Percentiles rank a stretch among this genome's conserved stretches.
Evolutionary conservation across 2,888 invertebrate genomes (phyloP).

Genomic region (Linyphia triangularis): DNA sequence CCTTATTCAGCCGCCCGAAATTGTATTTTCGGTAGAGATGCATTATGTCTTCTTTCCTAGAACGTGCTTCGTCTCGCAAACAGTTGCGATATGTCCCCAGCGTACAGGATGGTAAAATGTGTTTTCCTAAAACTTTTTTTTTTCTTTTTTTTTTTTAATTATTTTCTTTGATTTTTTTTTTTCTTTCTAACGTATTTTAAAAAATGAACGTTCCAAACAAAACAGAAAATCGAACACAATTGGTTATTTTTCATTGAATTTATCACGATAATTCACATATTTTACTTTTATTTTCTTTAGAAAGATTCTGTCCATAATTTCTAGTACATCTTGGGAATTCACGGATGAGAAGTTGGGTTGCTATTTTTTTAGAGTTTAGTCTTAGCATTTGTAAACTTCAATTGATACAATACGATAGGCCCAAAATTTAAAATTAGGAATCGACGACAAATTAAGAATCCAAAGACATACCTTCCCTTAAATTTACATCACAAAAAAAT

Average conservation of each 20-base stretch:
- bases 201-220: neutral
- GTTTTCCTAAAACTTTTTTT: neutral
- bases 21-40: conserved; percentile 49
- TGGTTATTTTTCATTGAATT: neutral
- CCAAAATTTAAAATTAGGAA: too few species aligned
- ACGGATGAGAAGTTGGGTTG: too few species aligned
- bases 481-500: too few species aligned
- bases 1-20: conserved; percentile 38
- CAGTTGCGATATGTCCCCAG: conserved; percentile 19
- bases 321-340: too few species aligned
- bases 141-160: neutral
- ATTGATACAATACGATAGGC: too few species aligned
- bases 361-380: too few species aligned
- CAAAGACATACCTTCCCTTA: too few species aligned
- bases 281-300: too few species aligned
- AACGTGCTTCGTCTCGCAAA: conserved; percentile 47
- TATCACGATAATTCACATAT: too few species aligned
- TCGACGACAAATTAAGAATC: too few species aligned
- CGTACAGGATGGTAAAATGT: conserved; percentile 24
- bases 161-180: neutral
- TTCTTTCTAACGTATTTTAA: neutral
- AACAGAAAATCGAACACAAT: neutral
- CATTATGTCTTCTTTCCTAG: conserved; percentile 53
- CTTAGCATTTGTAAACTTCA: too few species aligned
- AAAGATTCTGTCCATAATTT: too few species aligned